Evolutionary conservation across 2,797 vertebrate species (phyloP), one percentile per base, ranked within the genome.

Genomic region (Scarus forsteni): DNA sequence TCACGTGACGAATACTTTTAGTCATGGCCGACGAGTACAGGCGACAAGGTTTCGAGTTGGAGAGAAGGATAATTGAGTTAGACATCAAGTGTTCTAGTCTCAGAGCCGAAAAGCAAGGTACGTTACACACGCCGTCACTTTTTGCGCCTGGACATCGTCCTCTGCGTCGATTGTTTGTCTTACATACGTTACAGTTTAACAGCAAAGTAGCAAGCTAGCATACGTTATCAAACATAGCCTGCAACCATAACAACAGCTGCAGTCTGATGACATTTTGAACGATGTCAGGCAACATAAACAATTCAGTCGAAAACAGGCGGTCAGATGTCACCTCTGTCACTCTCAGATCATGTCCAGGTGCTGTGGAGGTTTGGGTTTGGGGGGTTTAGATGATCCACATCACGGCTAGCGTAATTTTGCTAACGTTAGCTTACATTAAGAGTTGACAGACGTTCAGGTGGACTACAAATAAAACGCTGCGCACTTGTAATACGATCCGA

Each of bases 11-110:
- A 42, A 66, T 52, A 83, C 69, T 83, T 88, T 81, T 69, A 94
- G 93, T 94, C 93, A 95, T 95, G 94, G 94, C 94, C 81, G 94
- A 95, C 94, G 94, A 95, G 83, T 94, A 92, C 92, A 95, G 93
- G 86, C 92, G 94, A 92, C 94, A 94, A 82, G 93, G 92, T 36
- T 91, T 95, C 73, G 94, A 95, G 92, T 93, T 95, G 88, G 94
- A 95, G 89, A 93, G 93, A 91, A 92, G 95, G 88, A 94, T 95
- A 85, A 93, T 93, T 72, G 94, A 95, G 92, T 88, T 95, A 79
- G 94, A 94, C 78, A 90, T 91, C 69, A 95, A 94, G 87, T 95
- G 95, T 83, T 92, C 92, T 43, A 87, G 90, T 76, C 93, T 95
- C 60, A 92, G 90, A 85, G 83, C 92, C 34, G 94, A 95, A 67